phyloP scores from a whole-genome alignment of 2,797 vertebrate species.

The Anolis apletophallus region DNA sequence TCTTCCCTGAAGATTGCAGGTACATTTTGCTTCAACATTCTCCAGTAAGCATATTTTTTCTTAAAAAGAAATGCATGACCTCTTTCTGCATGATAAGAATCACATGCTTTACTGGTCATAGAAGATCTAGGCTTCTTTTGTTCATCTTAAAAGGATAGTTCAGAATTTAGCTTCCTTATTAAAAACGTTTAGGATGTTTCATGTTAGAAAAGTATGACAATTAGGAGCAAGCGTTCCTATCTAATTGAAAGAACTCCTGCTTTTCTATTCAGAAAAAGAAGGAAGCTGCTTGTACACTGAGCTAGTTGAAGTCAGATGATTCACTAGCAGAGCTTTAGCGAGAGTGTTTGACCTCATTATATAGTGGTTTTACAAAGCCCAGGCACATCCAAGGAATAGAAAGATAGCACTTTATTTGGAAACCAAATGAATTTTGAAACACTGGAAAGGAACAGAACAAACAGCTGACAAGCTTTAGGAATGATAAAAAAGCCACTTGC shows the following conservation, averaged over 20 bases:
- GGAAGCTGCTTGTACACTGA: neutral
- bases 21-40: neutral
- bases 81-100: neutral
- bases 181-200: neutral
- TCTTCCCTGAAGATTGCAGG: neutral
- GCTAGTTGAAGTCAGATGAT: neutral
- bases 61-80: neutral
- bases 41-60: neutral
- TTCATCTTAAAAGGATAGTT: neutral
- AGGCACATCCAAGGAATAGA: conserved; percentile 19
- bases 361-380: conserved; percentile 15
- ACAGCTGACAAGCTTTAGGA: conserved; percentile 12
- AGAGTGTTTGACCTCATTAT: conserved; percentile 18
- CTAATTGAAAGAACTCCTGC: neutral
- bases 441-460: conserved; percentile 13
- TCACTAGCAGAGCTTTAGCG: conserved; percentile 9
- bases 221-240: conserved; percentile 5
- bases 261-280: neutral
- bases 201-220: neutral
- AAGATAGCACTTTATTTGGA: conserved; percentile 10
- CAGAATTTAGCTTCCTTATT: neutral
- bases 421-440: conserved; percentile 21
- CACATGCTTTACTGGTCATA: neutral
- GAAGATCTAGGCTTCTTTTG: neutral
- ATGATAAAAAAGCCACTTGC: neutral